phyloP scores from a whole-genome alignment of 2,888 invertebrate species.

The Formica aserva region DNA sequence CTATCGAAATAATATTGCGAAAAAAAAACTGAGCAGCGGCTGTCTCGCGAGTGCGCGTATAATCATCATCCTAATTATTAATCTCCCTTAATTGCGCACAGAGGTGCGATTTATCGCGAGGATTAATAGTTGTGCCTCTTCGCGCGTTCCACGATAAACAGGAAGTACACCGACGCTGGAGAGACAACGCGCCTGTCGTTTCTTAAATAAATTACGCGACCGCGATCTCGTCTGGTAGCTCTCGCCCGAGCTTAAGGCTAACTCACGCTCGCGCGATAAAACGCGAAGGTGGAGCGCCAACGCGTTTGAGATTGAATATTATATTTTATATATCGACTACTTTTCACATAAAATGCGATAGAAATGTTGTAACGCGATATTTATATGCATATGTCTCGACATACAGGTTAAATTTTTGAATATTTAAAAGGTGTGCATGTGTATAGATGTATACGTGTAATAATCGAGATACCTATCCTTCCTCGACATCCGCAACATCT shows the following conservation, averaged over 20 bases:
- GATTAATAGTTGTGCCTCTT: slow-evolving; percentile 75
- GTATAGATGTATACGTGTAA: not conserved
- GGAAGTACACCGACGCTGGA: slow-evolving; percentile 63
- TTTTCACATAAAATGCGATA: not conserved
- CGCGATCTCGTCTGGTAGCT: slow-evolving; percentile 36
- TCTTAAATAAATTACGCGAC: slow-evolving; percentile 57
- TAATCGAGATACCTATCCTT: not conserved
- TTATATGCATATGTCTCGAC: not conserved
- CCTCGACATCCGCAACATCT: not conserved
- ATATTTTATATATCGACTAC: not conserved
- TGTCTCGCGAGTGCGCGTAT: slow-evolving; percentile 37
- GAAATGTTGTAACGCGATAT: not conserved
- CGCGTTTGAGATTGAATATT: not conserved
- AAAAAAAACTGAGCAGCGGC: slow-evolving; percentile 1
- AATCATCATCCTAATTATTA: slow-evolving; percentile 74
- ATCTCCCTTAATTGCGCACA: slow-evolving; percentile 58
- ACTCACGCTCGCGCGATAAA: slow-evolving; percentile 25
- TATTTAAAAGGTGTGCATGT: not conserved
- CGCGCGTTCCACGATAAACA: slow-evolving; percentile 75
- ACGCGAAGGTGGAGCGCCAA: not conserved
- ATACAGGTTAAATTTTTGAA: not conserved
- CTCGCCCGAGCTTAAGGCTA: slow-evolving; percentile 25
- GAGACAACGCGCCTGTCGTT: slow-evolving; percentile 67
- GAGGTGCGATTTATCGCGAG: slow-evolving; percentile 78
- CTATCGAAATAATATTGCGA: slow-evolving; percentile 37